Percentiles rank a stretch among this genome's conserved stretches.
phyloP scores from a whole-genome alignment of 2,797 vertebrate genomes.

The Mormyrops attenuatus region DNA sequence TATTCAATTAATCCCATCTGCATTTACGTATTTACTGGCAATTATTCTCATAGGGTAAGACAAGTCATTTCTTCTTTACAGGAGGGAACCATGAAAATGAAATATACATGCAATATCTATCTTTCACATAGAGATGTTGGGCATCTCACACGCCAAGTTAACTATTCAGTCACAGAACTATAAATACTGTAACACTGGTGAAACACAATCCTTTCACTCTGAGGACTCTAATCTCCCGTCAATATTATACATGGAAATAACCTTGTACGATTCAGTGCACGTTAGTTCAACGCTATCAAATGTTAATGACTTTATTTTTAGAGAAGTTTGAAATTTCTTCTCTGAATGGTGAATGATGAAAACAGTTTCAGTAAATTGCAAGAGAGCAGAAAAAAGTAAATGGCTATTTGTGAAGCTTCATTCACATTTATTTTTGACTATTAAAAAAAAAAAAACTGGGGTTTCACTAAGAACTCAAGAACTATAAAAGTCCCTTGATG shows the following conservation, averaged over 20 bases:
- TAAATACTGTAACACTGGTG: not conserved
- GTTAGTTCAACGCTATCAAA: not conserved
- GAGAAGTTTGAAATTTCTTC: not conserved
- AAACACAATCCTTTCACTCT: not conserved
- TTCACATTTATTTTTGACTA: not conserved
- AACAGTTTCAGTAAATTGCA: not conserved
- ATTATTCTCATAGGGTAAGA: not conserved
- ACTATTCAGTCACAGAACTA: not conserved
- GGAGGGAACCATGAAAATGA: not conserved
- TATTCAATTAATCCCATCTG: constrained; percentile 5
- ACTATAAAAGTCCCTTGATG: not conserved
- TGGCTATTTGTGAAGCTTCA: not conserved
- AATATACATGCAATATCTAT: not conserved
- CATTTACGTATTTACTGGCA: not conserved
- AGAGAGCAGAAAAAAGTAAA: not conserved
- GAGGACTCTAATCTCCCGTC: not conserved
- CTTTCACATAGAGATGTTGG: not conserved
- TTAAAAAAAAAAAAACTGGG: not conserved
- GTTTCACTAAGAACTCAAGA: not conserved
- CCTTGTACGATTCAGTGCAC: not conserved
- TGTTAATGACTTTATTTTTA: not conserved
- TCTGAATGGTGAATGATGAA: not conserved
- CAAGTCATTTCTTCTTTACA: not conserved
- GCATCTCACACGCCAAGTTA: not conserved
- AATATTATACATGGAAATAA: not conserved